A percentile compares a stretch with the other conserved stretches of the same genome.
Evolutionary conservation across 2,888 invertebrate genomes (phyloP).

Genomic region (Erebia ligea): DNA sequence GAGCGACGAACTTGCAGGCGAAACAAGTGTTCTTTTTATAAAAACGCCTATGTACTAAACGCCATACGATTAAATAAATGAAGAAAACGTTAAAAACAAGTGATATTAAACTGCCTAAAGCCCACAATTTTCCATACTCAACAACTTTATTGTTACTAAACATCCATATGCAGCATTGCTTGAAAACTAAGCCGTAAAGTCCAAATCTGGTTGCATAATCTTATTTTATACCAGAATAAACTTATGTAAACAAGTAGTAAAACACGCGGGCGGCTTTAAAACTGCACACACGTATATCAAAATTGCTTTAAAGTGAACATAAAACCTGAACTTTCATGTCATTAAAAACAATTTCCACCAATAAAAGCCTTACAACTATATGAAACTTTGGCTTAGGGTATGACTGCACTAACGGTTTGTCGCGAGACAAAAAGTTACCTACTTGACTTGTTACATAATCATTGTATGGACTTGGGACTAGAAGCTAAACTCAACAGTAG

Average conservation of each 20-base stretch:
- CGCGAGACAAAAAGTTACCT: not conserved
- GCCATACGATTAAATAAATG: no score
- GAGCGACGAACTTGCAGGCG: no score
- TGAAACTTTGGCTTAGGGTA: slow-evolving; percentile 9
- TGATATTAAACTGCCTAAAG: no score
- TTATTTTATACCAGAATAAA: not conserved
- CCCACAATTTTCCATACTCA: no score
- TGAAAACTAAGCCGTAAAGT: not conserved
- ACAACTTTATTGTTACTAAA: no score
- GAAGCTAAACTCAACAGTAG: no score
- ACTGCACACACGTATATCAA: not conserved
- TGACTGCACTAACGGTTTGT: not conserved
- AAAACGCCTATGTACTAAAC: no score
- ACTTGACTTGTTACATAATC: no score
- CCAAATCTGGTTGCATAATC: not conserved
- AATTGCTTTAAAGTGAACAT: slow-evolving; percentile 14
- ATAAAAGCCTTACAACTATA: slow-evolving; percentile 30
- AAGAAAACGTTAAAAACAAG: no score
- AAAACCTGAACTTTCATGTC: slow-evolving; percentile 17
- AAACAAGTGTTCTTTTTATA: no score
- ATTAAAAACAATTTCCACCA: slow-evolving; percentile 28
- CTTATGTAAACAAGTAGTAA: slow-evolving; percentile 3
- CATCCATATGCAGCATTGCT: not conserved
- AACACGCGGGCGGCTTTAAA: not conserved
- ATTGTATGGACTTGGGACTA: no score